These are phyloP conservation scores for Zeus faber DNA, from an alignment of 2,113 vertebrate genomes.

Conservation along the genomic window DNA sequence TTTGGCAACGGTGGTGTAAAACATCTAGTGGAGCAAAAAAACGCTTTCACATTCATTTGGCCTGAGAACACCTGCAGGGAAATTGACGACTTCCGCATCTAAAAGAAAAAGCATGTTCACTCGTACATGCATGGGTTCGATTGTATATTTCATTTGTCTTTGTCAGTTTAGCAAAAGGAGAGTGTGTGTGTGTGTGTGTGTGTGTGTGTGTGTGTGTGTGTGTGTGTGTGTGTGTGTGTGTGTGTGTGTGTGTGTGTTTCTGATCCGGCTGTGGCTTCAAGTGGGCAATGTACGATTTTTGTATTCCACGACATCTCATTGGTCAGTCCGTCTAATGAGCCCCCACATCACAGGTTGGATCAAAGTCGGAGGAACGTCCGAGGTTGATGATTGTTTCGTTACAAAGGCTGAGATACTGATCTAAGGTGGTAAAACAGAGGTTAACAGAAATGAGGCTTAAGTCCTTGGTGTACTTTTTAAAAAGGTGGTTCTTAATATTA, in stretches of 20 bases:
- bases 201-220: too few relatives aligned
- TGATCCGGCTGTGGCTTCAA: too few relatives aligned
- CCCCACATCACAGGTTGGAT: too few relatives aligned
- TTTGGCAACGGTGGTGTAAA: not conserved
- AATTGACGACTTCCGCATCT: not conserved
- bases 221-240: too few relatives aligned
- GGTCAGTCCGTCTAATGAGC: too few relatives aligned
- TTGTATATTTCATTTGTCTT: slow-evolving; percentile 8
- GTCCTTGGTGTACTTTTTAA: not conserved
- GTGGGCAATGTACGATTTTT: too few relatives aligned
- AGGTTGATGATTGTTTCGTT: slow-evolving; percentile 51
- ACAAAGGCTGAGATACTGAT: slow-evolving; percentile 56
- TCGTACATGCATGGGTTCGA: slow-evolving; percentile 31
- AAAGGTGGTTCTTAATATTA: not conserved
- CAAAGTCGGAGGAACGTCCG: not conserved
- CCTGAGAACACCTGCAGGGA: not conserved
- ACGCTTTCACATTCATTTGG: slow-evolving; percentile 40
- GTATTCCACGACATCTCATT: too few relatives aligned
- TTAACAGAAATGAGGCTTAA: not conserved
- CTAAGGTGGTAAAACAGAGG: slow-evolving; percentile 23
- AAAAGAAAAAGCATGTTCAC: not conserved
- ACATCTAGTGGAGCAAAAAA: slow-evolving; percentile 7
- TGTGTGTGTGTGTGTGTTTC: too few relatives aligned
- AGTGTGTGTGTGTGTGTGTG: too few relatives aligned
- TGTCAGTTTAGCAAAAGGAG: not conserved